Percentiles rank a stretch among this genome's conserved stretches.
phyloP scores from a whole-genome alignment of 2,888 invertebrate genomes.

The Nymphalis c-album region DNA sequence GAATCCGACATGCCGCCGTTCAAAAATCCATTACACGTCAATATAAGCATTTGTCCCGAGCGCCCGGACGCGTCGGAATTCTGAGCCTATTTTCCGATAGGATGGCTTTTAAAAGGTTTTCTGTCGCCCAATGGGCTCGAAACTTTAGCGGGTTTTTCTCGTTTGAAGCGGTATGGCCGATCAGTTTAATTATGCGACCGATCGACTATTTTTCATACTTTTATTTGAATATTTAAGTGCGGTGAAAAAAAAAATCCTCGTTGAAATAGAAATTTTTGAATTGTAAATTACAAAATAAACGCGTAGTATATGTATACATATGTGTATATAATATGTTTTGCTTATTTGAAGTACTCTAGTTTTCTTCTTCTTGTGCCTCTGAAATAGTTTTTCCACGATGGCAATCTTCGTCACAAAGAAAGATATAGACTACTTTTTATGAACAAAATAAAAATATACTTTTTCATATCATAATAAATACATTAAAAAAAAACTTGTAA shows the following conservation, averaged over 20 bases:
- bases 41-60: conserved; percentile 66
- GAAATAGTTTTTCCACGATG: too few species aligned
- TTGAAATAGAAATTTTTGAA: too few species aligned
- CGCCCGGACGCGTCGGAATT: conserved; percentile 26
- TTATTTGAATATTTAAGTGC: neutral
- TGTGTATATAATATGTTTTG: too few species aligned
- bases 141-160: conserved; percentile 13
- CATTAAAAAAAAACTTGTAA: too few species aligned
- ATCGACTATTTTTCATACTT: neutral
- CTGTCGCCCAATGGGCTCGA: conserved; percentile 17
- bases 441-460: too few species aligned
- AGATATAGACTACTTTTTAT: too few species aligned
- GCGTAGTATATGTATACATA: too few species aligned
- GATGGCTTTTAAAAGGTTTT: conserved; percentile 37
- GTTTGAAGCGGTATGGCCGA: conserved; percentile 4
- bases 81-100: conserved; percentile 36
- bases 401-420: too few species aligned
- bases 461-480: too few species aligned
- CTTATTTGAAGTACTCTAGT: too few species aligned
- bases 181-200: conserved; percentile 19
- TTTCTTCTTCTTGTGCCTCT: too few species aligned
- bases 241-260: neutral
- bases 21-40: conserved; percentile 77
- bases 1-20: conserved; percentile 61
- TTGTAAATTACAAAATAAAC: too few species aligned